These are phyloP conservation scores for Drosophila baimaii DNA, from an alignment of 1,140 invertebrate species.

Conservation along the genomic window DNA sequence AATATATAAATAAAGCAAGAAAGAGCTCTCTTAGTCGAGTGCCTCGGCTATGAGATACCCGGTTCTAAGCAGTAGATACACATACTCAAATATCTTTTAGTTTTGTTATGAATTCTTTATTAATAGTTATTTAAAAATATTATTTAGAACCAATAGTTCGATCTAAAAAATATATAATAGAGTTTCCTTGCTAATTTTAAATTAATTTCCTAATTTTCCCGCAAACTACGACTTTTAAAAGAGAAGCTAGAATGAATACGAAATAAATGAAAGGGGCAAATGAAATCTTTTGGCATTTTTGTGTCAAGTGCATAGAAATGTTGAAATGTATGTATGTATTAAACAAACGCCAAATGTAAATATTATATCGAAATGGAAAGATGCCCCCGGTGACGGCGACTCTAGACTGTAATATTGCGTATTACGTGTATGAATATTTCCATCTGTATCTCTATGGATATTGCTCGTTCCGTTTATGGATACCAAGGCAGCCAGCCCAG, in stretches of 20 bases:
- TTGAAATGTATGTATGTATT: slow-evolving; percentile 13
- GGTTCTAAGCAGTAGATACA: not conserved
- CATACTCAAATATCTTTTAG: not conserved
- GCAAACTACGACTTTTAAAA: not conserved
- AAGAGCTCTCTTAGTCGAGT: slow-evolving; percentile 2
- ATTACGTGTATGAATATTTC: slow-evolving; percentile 7
- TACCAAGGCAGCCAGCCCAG: slow-evolving; percentile 40
- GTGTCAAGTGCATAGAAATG: slow-evolving; percentile 16
- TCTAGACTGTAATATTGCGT: not conserved
- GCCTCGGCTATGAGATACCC: not conserved
- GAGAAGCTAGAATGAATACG: not conserved
- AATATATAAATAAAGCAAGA: slow-evolving; percentile 17
- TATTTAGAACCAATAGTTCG: too few relatives aligned
- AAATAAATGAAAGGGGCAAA: slow-evolving; percentile 14
- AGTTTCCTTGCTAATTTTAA: too few relatives aligned
- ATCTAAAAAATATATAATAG: too few relatives aligned
- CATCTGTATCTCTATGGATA: slow-evolving; percentile 26
- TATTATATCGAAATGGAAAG: slow-evolving; percentile 18
- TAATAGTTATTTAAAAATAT: not conserved
- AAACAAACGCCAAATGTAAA: slow-evolving; percentile 20
- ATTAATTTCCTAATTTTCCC: not conserved
- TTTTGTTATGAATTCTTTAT: too few relatives aligned
- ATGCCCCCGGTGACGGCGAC: not conserved
- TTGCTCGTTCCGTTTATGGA: slow-evolving; percentile 41
- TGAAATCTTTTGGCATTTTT: slow-evolving; percentile 13